phyloP scores from a whole-genome alignment of 2,888 invertebrate genomes.

The Octodonta nipae region DNA sequence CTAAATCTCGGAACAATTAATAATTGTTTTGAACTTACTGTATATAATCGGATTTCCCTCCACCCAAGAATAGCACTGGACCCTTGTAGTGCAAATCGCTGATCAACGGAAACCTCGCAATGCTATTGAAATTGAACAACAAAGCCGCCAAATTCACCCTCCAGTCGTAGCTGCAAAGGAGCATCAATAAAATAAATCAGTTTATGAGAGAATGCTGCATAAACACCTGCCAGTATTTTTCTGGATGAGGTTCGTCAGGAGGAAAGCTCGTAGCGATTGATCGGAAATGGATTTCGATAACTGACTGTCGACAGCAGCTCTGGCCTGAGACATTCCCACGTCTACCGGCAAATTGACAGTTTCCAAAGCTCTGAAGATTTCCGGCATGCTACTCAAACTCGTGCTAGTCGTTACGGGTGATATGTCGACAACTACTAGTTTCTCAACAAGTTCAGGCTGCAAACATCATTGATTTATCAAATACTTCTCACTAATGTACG shows the following conservation, averaged over 20 bases:
- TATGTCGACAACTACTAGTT: slow-evolving; percentile 59
- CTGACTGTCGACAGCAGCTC: slow-evolving; percentile 52
- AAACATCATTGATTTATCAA: slow-evolving; percentile 7
- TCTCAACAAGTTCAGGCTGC: slow-evolving; percentile 49
- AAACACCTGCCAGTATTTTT: slow-evolving; percentile 28
- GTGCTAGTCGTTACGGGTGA: slow-evolving; percentile 51
- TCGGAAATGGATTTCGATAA: slow-evolving; percentile 45
- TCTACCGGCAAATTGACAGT: slow-evolving; percentile 45
- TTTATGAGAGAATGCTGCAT: too few relatives aligned
- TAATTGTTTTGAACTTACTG: slow-evolving; percentile 46
- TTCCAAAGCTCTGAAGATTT: slow-evolving; percentile 54
- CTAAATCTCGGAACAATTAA: too few relatives aligned
- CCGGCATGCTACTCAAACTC: slow-evolving; percentile 47
- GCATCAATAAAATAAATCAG: not conserved
- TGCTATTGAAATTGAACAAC: slow-evolving; percentile 47
- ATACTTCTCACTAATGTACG: not conserved
- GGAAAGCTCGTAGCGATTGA: slow-evolving; percentile 55
- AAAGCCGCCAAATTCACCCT: slow-evolving; percentile 66
- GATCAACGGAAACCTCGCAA: slow-evolving; percentile 51
- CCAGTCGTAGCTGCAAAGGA: slow-evolving; percentile 51
- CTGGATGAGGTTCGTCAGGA: slow-evolving; percentile 70
- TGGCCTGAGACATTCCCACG: slow-evolving; percentile 55
- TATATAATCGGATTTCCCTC: slow-evolving; percentile 70
- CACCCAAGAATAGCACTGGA: slow-evolving; percentile 73
- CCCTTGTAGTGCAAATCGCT: slow-evolving; percentile 34